Evolutionary conservation across 2,888 invertebrate genomes (phyloP), one percentile per base, ranked within the genome.

Genomic region (Rhaphigaster nebulosa): DNA sequence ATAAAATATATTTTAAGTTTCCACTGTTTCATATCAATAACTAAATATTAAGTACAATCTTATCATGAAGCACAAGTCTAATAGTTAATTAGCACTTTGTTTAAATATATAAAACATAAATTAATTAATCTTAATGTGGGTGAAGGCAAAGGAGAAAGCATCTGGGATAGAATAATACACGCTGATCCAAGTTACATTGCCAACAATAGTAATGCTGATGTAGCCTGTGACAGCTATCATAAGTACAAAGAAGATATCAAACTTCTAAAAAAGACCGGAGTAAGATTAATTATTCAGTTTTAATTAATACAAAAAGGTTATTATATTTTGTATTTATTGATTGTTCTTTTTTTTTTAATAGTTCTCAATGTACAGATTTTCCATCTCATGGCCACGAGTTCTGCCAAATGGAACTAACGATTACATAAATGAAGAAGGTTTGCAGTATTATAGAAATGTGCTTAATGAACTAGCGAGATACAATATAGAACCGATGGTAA

Each of bases 401-500:
- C 94, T 97, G 92, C 97, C 97, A 0, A 95, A 95, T 26, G 97
- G 97, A 20, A 94, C 95, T 90, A 94, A 95, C 18, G 95, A 96
- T 92, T 93, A 95, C 45, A 94, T 97, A 38, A 98, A 97, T 93
- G 94, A 95, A 80, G 94, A 95, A 4, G 98, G 97, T 29, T 94
- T 98, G 20, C 94, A 95, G 91, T 97, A 97, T 94, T 98, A 98
- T 93, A 96, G 95, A 93, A 95, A 96, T 92, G 94, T 98, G 80
- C 96, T 98, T 90, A 94, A 97, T 93, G 96, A 96, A 92, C 94
- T 97, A 15, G 92, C 96, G 13, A 94, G 93, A 2, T 94, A 94
- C 90, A 94, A 94, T n/a, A 95, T 96, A 91, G 93, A 94, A 91
- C 95, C 95, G 26, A 92, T 93, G 92, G 93, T 93, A 56, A 93